A percentile compares a stretch with the other conserved stretches of the same genome.
phyloP scores from a whole-genome alignment of 2,113 vertebrate species.

The Bos indicus region DNA sequence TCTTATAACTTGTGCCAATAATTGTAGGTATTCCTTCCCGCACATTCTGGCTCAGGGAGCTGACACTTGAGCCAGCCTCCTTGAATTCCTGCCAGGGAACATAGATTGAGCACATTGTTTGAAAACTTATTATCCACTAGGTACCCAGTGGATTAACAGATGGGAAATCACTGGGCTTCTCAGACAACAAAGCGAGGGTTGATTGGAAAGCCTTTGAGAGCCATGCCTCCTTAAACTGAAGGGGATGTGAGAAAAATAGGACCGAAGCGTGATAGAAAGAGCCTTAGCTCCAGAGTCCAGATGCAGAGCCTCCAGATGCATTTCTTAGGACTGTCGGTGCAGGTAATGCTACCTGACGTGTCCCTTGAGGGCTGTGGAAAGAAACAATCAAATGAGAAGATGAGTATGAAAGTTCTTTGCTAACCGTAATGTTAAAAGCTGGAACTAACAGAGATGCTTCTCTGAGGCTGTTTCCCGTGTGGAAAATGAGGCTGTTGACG shows the following conservation, averaged over 20 bases:
- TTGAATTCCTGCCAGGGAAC: background rate
- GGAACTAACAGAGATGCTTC: background rate
- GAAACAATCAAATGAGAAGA: background rate
- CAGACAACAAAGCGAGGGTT: background rate
- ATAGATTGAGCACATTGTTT: background rate
- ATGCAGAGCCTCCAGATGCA: background rate
- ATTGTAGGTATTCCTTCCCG: background rate
- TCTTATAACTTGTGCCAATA: background rate
- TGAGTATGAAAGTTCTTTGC: background rate
- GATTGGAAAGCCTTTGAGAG: background rate
- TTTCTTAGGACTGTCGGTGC: background rate
- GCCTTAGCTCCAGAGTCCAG: background rate
- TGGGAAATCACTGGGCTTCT: background rate
- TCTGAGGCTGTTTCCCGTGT: background rate
- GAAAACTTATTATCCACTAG: background rate
- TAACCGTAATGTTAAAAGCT: background rate
- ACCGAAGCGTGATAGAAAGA: background rate
- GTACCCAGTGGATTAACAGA: background rate
- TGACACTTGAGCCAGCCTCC: background rate
- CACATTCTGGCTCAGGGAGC: rapidly evolving
- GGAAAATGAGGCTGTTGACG: background rate
- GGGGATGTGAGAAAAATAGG: background rate
- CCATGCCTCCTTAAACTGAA: background rate
- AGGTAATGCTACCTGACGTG: background rate
- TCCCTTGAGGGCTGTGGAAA: background rate